Evolutionary conservation across 2,888 invertebrate genomes (phyloP).

Genomic region (Microdon myrmicae): DNA sequence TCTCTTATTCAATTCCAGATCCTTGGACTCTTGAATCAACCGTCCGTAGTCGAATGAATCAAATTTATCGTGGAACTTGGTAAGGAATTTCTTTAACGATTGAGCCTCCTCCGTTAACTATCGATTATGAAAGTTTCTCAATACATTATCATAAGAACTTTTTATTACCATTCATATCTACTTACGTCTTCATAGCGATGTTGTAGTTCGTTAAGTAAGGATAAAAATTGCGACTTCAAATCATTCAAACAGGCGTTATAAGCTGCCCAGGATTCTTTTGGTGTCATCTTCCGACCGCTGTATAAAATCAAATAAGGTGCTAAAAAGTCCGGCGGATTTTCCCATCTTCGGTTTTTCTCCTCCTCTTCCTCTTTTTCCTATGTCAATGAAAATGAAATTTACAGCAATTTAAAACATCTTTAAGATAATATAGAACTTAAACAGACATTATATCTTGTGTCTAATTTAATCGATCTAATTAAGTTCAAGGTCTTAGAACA

Average conservation of each 20-base stretch:
- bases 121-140: too few relatives aligned
- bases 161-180: background rate
- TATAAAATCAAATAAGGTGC: constrained; percentile 71
- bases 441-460: background rate
- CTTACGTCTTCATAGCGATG: constrained; percentile 73
- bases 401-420: background rate
- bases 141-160: background rate
- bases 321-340: constrained; percentile 70
- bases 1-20: constrained; percentile 63
- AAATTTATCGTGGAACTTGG: constrained; percentile 64
- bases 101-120: constrained; percentile 62
- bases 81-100: constrained; percentile 61
- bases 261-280: constrained; percentile 58
- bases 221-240: constrained; percentile 73
- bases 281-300: constrained; percentile 50
- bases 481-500: constrained; percentile 53
- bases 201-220: constrained; percentile 74
- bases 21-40: constrained; percentile 60
- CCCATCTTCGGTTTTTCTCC: constrained; percentile 67
- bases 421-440: background rate
- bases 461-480: constrained; percentile 28
- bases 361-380: constrained; percentile 61
- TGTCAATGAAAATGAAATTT: background rate
- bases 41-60: constrained; percentile 63
- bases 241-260: constrained; percentile 72